Percentiles rank a stretch among this genome's conserved stretches.
Evolutionary conservation across 1,140 invertebrate genomes (phyloP).

Genomic region (Drosophila repleta): DNA sequence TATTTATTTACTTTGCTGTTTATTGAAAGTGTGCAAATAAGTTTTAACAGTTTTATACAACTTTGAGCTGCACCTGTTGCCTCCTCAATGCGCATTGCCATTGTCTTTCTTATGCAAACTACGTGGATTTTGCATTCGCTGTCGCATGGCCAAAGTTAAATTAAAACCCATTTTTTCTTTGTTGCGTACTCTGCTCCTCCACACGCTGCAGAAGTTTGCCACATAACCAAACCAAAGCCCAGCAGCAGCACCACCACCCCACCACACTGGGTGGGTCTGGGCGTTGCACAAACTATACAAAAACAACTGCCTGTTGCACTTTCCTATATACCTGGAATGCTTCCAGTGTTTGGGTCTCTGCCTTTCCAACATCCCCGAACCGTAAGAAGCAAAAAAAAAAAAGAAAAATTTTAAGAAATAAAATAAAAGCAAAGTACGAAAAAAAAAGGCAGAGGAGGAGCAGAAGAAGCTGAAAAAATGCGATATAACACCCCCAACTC

Average conservation of each 20-base stretch:
- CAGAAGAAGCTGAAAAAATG: constrained; percentile 41
- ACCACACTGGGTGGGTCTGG: neutral
- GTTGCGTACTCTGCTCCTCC: neutral
- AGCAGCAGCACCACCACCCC: constrained; percentile 10
- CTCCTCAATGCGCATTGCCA: constrained; percentile 32
- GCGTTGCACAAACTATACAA: constrained; percentile 28
- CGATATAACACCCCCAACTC: constrained; percentile 54
- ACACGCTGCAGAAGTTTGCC: constrained; percentile 19
- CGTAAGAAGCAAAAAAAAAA: constrained; percentile 42
- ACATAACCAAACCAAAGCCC: constrained; percentile 17
- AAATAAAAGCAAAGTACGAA: constrained; percentile 57
- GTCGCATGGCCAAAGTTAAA: constrained; percentile 68
- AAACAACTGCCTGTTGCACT: constrained; percentile 79
- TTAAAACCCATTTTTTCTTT: constrained; percentile 71
- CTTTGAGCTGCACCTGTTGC: constrained; percentile 56
- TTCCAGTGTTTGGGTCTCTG: constrained; percentile 45
- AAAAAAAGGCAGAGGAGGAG: constrained; percentile 14
- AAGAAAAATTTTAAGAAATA: constrained; percentile 44
- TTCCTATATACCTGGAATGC: constrained; percentile 55
- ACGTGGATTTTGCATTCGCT: constrained; percentile 15
- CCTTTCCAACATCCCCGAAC: constrained; percentile 46
- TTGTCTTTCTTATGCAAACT: constrained; percentile 41
- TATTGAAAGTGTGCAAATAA: neutral
- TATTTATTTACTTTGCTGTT: neutral
- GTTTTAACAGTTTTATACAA: neutral